Evolutionary conservation across 2,888 invertebrate genomes (phyloP), one percentile per base, ranked within the genome.

Genomic region (Agrochola circellaris): DNA sequence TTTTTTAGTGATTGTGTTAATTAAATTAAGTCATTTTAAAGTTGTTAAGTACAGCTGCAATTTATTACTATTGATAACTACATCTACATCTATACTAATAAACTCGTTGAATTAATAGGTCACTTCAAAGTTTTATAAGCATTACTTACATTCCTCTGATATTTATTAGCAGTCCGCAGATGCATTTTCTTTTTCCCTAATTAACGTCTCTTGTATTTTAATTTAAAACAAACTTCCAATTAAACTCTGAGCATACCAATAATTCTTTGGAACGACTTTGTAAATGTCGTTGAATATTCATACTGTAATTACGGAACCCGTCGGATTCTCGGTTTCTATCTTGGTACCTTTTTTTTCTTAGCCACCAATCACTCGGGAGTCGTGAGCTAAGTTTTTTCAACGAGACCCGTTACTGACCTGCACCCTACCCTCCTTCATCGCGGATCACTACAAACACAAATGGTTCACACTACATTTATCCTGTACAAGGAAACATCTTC

Each of bases 351-450:
- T 95, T 34, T 38, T 95, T 94, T 93, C 91, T 92, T 89, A 81
- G 82, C 85, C 90, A 91, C 91, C 92, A 93, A 92, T 93, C 95
- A 92, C 92, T 93, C 93, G 92, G 93, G 92, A 94, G 93, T 95
- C 95, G 95, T 95, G 95, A 95, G 93, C 92, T 91, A 89, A 89
- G 90, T 93, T 95, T 95, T 95, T 94, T 96, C 93, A 90, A 87
- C 84, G 77, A 89, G 89, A 89, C 91, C 93, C 93, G 95, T 95
- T 95, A 94, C 86, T 91, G 93, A 93, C 93, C 92, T 90, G 91
- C 91, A 91, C 91, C 90, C 90, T 89, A 90, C 88, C 87, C 88
- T 82, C 84, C 77, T 84, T 81, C 80, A 81, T 84, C 76, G 85
- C 83, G 86, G 84, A 84, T 81, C 77, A 78, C 85, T 75, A 81